Evolutionary conservation across 2,797 vertebrate species (phyloP), one percentile per base, ranked within the genome.

Genomic region (Dryobates pubescens): DNA sequence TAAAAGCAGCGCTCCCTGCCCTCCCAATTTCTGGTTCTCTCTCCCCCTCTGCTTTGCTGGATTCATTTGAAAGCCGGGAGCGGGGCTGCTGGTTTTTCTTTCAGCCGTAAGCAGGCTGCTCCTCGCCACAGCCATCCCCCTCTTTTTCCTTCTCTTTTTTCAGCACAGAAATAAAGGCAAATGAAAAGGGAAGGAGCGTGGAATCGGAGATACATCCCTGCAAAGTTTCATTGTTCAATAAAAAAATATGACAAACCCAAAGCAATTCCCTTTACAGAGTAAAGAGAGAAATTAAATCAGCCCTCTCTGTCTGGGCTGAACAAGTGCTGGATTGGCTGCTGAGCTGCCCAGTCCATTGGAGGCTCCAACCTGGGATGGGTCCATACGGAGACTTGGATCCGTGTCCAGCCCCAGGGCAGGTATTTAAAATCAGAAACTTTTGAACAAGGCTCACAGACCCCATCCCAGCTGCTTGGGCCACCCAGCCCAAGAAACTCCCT

Each of bases 311-410:
- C 22, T 17, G 1, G 0, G 9, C 32, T 77, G 36, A 45, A 38
- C 43, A 75, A 65, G 43, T 0, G 1, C 76, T 3, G 1, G 6
- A 10, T 72, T 5, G 1, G 58, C 17, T 24, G 29, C 65, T 0
- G 0, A 24, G 51, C 15, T 63, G 17, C 27, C 15, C 71, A 51
- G 23, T 51, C 49, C 49, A 51, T 51, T 51, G 49, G 49, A 51
- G 49, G 73, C 53, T 79, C 71, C 38, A 4, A 56, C 20, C 2
- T 3, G 4, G 64, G 73, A 51, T 2, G 11, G 38, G 13, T 47
- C 70, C 7, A 0, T n/a, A 51, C 1, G 7, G 86, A 58, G 64
- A 34, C 41, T 38, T 7, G 16, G 75, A 72, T 36, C 45, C 32
- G 0, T 0, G 43, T 68, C 61, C 57, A 58, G 70, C 36, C 54